A percentile compares a stretch with the other conserved stretches of the same genome.
Evolutionary conservation across 1,140 invertebrate species (phyloP).

Genomic region (Mesaphorura yosii): DNA sequence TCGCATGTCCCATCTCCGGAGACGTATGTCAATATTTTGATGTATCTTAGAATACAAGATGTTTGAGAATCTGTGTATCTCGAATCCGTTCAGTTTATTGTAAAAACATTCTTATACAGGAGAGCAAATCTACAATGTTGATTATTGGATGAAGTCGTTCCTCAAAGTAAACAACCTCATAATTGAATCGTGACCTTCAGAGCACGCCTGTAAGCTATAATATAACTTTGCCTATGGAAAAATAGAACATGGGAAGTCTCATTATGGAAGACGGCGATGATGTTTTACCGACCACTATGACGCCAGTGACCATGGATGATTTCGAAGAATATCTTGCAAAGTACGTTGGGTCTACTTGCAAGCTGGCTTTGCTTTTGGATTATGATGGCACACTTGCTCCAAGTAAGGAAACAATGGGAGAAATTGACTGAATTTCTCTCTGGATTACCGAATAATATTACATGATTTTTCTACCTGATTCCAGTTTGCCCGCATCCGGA

Average conservation of each 20-base stretch:
- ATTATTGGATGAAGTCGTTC: slow-evolving; percentile 79
- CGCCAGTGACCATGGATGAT: slow-evolving; percentile 71
- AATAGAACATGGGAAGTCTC: slow-evolving; percentile 53
- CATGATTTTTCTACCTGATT: too few species aligned
- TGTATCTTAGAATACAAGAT: too few species aligned
- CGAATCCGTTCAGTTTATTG: too few species aligned
- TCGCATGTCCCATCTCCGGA: slow-evolving; percentile 70
- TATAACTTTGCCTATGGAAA: slow-evolving; percentile 4
- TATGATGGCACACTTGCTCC: slow-evolving; percentile 82
- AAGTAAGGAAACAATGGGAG: too few species aligned
- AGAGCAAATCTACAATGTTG: slow-evolving; percentile 73
- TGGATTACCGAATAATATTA: too few species aligned
- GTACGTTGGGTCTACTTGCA: slow-evolving; percentile 73
- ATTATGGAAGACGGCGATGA: slow-evolving; percentile 60
- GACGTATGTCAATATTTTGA: too few species aligned
- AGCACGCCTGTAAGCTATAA: neutral
- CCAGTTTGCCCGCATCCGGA: slow-evolving; percentile 81
- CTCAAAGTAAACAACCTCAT: slow-evolving; percentile 48
- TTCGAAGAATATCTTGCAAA: slow-evolving; percentile 53
- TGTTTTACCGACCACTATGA: slow-evolving; percentile 65
- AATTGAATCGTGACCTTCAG: too few species aligned
- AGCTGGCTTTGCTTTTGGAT: slow-evolving; percentile 69
- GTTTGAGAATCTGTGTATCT: too few species aligned
- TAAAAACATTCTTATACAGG: too few species aligned
- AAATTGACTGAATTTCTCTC: too few species aligned